These are phyloP conservation scores for Cirrhinus molitorella DNA, from an alignment of 2,797 vertebrate species.

Conservation along the genomic window DNA sequence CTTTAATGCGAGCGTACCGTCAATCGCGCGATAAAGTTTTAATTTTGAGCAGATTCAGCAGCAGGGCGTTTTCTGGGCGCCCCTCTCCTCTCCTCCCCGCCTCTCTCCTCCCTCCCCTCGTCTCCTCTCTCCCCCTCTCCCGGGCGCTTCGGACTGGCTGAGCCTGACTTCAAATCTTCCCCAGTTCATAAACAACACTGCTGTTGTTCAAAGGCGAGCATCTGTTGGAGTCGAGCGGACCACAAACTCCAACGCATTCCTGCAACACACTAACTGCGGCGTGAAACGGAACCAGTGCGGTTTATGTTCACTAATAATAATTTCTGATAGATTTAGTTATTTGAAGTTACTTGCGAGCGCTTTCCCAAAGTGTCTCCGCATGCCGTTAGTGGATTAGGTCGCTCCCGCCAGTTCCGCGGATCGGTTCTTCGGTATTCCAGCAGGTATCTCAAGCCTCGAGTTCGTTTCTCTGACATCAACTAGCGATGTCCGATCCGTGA, in stretches of 20 bases:
- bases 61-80: slow-evolving; percentile 82
- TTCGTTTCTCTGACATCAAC: slow-evolving; percentile 74
- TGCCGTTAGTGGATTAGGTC: slow-evolving; percentile 7
- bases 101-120: slow-evolving; percentile 40
- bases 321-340: background rate
- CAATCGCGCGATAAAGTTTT: slow-evolving; percentile 77
- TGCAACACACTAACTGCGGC: background rate
- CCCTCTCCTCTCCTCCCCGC: slow-evolving; percentile 63
- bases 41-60: slow-evolving; percentile 71
- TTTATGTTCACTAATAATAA: background rate
- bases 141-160: slow-evolving; percentile 36
- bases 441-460: slow-evolving; percentile 60
- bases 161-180: slow-evolving; percentile 49
- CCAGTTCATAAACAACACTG: slow-evolving; percentile 45
- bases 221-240: slow-evolving; percentile 3
- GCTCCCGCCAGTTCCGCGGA: slow-evolving; percentile 45
- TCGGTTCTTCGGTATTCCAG: slow-evolving; percentile 64
- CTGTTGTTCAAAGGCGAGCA: slow-evolving; percentile 16
- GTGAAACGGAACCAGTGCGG: slow-evolving; percentile 9
- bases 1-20: slow-evolving; percentile 54
- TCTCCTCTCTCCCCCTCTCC: slow-evolving; percentile 37
- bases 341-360: slow-evolving; percentile 12
- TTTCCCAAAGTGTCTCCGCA: slow-evolving; percentile 27
- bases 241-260: slow-evolving; percentile 33
- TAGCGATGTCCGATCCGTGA: slow-evolving; percentile 29